A percentile compares a stretch with the other conserved stretches of the same genome.
Conservation (phyloP, 2,113 vertebrate species). For the Pelvicachromis taeniatus region DNA sequence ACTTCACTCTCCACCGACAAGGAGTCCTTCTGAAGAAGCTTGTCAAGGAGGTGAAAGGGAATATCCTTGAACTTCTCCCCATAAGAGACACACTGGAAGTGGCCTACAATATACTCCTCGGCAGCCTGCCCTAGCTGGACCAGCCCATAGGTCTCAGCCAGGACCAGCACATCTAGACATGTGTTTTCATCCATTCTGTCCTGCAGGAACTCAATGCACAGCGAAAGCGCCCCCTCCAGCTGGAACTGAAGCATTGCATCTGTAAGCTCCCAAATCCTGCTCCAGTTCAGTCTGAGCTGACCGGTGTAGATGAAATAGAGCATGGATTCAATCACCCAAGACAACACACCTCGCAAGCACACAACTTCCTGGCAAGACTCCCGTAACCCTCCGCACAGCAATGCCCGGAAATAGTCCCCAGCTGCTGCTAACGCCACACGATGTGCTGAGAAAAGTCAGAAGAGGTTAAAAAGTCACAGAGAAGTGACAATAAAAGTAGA, state of each 20-base stretch:
- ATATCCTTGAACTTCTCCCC: slow-evolving; percentile 15
- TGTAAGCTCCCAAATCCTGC: slow-evolving; percentile 6
- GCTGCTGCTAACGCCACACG: neutral
- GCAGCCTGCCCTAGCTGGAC: neutral
- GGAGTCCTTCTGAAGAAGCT: neutral
- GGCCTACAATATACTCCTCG: neutral
- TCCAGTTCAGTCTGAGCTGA: neutral
- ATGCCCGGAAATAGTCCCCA: slow-evolving; percentile 5
- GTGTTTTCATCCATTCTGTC: neutral
- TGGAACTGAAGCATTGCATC: neutral
- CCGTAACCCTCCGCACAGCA: slow-evolving; percentile 8
- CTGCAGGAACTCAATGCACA: slow-evolving; percentile 13
- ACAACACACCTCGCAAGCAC: neutral
- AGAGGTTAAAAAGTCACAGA: neutral
- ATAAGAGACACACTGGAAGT: slow-evolving; percentile 3
- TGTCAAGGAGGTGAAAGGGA: neutral
- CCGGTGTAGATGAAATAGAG: neutral
- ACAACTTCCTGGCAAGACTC: neutral
- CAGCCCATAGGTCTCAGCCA: slow-evolving; percentile 1
- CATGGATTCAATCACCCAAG: slow-evolving; percentile 4
- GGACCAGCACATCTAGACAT: slow-evolving; percentile 21
- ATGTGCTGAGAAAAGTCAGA: neutral
- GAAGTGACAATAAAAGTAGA: neutral
- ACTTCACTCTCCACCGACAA: slow-evolving; percentile 5
- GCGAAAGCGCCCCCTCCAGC: slow-evolving; percentile 18